Percentiles rank a stretch among this genome's conserved stretches.
phyloP scores from a whole-genome alignment of 2,888 invertebrate species.

The Tyria jacobaeae region DNA sequence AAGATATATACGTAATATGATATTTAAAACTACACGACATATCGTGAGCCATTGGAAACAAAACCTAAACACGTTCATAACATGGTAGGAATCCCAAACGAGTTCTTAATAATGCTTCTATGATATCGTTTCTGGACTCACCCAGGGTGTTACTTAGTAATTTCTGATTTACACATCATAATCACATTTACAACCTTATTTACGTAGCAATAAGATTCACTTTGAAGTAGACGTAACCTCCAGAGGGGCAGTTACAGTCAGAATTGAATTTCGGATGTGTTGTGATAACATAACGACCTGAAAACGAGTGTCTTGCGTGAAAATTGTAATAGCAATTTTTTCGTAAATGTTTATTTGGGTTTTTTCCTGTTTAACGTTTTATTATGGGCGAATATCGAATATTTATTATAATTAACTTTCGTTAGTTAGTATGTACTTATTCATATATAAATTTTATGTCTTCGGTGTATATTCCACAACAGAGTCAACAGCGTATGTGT shows the following conservation, averaged over 20 bases:
- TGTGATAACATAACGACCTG: constrained; percentile 63
- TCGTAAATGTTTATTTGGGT: constrained; percentile 27
- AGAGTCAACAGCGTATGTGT: too few species aligned
- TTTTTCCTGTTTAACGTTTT: constrained; percentile 15
- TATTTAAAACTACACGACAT: too few species aligned
- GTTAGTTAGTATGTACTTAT: too few species aligned
- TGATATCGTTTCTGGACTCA: constrained; percentile 73
- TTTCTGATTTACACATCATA: constrained; percentile 57
- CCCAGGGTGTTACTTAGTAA: constrained; percentile 65
- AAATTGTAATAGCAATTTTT: constrained; percentile 44
- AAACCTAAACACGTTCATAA: constrained; percentile 59
- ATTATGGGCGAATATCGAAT: not conserved
- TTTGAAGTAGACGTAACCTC: constrained; percentile 19
- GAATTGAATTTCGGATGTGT: constrained; percentile 75
- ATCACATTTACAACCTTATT: constrained; percentile 48
- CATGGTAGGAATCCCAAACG: constrained; percentile 82
- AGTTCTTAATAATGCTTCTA: constrained; percentile 81
- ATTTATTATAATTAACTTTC: constrained; percentile 11
- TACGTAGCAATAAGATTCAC: constrained; percentile 23
- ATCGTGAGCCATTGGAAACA: constrained; percentile 53
- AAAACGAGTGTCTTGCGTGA: constrained; percentile 69
- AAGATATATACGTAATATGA: too few species aligned
- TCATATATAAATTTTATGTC: too few species aligned
- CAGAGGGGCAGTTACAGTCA: constrained; percentile 41
- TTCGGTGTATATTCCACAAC: too few species aligned